phyloP scores from a whole-genome alignment of 2,113 vertebrate species.

The Antigone vipio region DNA sequence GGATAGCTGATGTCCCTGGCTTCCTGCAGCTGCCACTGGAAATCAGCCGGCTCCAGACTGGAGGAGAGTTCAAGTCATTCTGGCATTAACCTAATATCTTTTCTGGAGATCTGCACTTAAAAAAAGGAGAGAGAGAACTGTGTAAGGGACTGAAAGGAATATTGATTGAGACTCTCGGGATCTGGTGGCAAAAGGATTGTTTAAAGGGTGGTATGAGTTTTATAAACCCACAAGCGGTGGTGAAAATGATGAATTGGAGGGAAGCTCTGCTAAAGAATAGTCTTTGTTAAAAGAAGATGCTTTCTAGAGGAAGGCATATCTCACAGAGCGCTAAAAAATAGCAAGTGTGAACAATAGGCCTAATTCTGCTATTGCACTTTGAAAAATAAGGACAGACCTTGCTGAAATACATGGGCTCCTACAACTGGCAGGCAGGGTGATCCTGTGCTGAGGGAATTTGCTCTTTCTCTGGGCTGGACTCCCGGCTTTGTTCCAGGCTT shows the following conservation, averaged over 20 bases:
- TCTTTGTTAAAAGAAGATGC: not conserved
- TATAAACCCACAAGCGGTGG: not conserved
- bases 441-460: not conserved
- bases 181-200: not conserved
- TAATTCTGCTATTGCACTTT: not conserved
- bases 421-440: not conserved
- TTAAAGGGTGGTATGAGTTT: not conserved
- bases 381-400: not conserved
- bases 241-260: not conserved
- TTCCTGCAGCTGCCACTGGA: not conserved
- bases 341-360: not conserved
- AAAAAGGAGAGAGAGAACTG: not conserved
- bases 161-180: not conserved
- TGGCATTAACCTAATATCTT: not conserved
- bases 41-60: not conserved
- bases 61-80: not conserved
- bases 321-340: not conserved
- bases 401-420: not conserved
- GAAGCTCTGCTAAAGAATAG: not conserved
- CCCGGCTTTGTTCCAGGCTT: not conserved
- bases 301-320: not conserved
- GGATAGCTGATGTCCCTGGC: not conserved
- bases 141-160: not conserved
- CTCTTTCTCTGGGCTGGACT: not conserved
- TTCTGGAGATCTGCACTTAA: not conserved